Conservation (phyloP, 2,113 vertebrate species). For the Indicator indicator region DNA sequence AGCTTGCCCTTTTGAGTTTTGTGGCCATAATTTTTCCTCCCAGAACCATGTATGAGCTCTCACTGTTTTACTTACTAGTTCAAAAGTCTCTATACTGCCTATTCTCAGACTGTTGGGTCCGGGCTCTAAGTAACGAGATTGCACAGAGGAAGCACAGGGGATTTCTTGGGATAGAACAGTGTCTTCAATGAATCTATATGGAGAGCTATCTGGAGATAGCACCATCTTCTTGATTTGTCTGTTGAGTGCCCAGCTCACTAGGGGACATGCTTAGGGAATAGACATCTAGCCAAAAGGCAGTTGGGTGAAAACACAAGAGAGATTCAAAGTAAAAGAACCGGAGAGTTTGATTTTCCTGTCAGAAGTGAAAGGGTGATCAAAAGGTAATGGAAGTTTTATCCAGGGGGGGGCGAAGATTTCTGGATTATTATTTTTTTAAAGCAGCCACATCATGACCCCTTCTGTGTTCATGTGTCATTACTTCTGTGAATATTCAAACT, state of each 20-base stretch:
- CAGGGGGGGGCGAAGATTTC: neutral
- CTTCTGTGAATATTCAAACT: constrained; percentile 45
- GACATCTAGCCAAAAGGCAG: neutral
- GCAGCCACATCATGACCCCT: neutral
- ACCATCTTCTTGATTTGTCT: neutral
- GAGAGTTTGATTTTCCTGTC: neutral
- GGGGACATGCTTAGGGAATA: neutral
- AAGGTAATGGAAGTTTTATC: neutral
- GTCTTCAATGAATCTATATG: neutral
- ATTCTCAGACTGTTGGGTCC: neutral
- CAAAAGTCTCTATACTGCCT: neutral
- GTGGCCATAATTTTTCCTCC: neutral
- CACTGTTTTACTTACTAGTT: neutral
- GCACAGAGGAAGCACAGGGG: neutral
- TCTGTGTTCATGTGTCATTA: constrained; percentile 38
- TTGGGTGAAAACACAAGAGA: neutral
- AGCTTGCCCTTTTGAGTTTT: neutral
- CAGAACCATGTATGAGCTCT: neutral
- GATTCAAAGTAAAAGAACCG: neutral
- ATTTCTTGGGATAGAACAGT: neutral
- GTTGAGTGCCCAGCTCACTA: neutral
- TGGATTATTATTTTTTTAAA: neutral
- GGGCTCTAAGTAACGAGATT: neutral
- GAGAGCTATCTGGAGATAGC: neutral
- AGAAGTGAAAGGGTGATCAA: neutral